Evolutionary conservation across 2,797 vertebrate genomes (phyloP).

Genomic region (Eidolon dupreanum): DNA sequence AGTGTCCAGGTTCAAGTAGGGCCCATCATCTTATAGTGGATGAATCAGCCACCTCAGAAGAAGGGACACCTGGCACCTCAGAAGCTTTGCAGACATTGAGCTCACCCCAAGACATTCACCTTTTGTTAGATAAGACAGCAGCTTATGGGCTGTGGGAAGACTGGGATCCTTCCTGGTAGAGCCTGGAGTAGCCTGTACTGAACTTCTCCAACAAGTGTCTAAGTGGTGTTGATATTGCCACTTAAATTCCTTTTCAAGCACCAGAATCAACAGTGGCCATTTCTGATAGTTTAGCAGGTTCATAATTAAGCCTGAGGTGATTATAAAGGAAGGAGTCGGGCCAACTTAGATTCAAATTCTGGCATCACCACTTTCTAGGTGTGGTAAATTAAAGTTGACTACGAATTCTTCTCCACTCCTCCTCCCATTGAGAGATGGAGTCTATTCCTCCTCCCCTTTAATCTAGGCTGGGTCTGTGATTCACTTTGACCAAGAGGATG

Average conservation of each 20-base stretch:
- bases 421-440: background rate
- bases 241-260: constrained; percentile 15
- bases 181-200: background rate
- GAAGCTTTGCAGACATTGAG: background rate
- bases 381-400: background rate
- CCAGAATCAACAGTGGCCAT: background rate
- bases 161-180: background rate
- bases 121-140: background rate
- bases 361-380: background rate
- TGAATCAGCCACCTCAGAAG: background rate
- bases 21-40: background rate
- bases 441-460: background rate
- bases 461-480: background rate
- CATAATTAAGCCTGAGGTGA: background rate
- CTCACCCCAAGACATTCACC: background rate
- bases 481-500: background rate
- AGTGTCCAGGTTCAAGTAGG: background rate
- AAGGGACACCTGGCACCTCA: background rate
- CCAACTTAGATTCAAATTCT: background rate
- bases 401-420: background rate
- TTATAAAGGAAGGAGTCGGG: background rate
- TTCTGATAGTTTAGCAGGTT: background rate
- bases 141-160: background rate
- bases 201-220: background rate
- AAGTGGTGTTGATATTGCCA: background rate